These are phyloP conservation scores for Embiotoca jacksoni DNA, from an alignment of 2,113 vertebrate species.

Conservation along the genomic window DNA sequence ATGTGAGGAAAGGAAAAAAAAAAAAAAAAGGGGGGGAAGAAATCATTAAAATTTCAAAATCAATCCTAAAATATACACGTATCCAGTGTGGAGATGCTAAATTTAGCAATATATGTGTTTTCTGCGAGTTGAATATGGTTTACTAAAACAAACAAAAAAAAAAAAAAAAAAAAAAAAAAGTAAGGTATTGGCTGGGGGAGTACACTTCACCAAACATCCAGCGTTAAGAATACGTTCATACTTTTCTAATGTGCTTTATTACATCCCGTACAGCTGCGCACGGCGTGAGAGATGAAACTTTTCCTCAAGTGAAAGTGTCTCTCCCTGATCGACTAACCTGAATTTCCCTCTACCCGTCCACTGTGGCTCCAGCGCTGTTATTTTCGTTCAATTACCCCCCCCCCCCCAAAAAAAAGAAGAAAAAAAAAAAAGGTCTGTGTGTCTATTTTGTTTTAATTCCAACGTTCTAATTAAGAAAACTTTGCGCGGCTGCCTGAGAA, in stretches of 20 bases:
- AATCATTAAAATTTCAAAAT: neutral
- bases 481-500: conserved; percentile 33
- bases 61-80: neutral
- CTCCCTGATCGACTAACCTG: too few relatives aligned
- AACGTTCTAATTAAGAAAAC: conserved; percentile 46
- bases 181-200: too few relatives aligned
- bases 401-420: too few relatives aligned
- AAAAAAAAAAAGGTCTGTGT: neutral
- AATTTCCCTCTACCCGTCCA: neutral
- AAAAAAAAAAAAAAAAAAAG: too few relatives aligned
- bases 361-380: neutral
- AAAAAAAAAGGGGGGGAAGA: neutral
- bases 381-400: too few relatives aligned
- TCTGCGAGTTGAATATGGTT: neutral
- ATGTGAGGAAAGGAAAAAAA: too few relatives aligned
- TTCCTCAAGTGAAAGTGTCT: too few relatives aligned
- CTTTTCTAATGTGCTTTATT: too few relatives aligned
- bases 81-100: neutral
- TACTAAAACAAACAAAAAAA: too few relatives aligned
- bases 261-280: neutral
- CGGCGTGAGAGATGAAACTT: too few relatives aligned
- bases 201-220: too few relatives aligned
- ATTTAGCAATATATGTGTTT: neutral
- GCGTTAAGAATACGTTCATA: too few relatives aligned
- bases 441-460: conserved; percentile 46